Evolutionary conservation across 2,113 vertebrate species (phyloP), one percentile per base, ranked within the genome.

Genomic region (Sakesphorus luctuosus): DNA sequence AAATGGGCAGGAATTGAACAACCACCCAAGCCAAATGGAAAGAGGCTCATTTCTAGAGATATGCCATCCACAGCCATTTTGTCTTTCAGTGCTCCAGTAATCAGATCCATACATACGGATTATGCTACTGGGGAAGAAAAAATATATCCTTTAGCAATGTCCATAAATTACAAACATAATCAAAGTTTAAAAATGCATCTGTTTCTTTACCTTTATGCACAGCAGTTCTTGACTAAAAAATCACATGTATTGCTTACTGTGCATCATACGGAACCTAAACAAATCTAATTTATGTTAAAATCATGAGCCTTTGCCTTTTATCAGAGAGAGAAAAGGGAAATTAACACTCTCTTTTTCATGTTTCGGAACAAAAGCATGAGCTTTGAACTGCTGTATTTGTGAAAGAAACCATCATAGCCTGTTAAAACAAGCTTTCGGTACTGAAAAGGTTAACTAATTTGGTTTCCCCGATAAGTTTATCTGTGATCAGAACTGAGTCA

Each of bases 401-500:
- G 75, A 87, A 88, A 87, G 92, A 90, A 91, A 78, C 50, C 11
- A 3, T 58, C 52, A 0, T 46, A 89, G 56, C 24, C 59, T 88
- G 90, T 90, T 96, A 86, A 97, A 96, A 97, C n/a, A 59, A 93
- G 46, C 36, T 43, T 79, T 93, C 67, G 72, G 86, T 75, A 90
- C 77, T 93, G 93, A 97, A 97, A 97, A 98, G 92, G 95, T 97
- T 97, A 98, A 97, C 96, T 97, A 97, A 98, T 98, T 97, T 97
- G 97, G 97, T 98, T 98, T 97, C 96, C 91, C 94, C 52, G 93
- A 97, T 98, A 97, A 96, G 90, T 97, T 97, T 98, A 97, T 98
- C 98, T 98, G 26, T 94, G 93, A 98, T 97, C 98, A 98, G 93
- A 97, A 97, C 83, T 98, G 98, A 98, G 97, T 98, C 98, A 98